Base-by-base conservation (phyloP, 2,888 invertebrate species). In the Smittia aterrima region DNA sequence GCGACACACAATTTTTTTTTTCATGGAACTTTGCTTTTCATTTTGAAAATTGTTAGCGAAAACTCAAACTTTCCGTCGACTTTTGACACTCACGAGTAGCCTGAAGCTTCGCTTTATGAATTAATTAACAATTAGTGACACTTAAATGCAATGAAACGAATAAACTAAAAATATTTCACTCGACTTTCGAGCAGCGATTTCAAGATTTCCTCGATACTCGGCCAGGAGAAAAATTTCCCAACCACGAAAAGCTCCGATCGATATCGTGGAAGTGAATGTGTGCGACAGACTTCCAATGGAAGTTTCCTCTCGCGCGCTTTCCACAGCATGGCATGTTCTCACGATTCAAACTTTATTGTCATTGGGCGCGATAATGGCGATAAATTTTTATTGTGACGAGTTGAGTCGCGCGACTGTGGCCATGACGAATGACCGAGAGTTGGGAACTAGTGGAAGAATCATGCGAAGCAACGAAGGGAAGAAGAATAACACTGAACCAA, bases 41-140 rank as follows among this genome's bases (percentile, higher is more conserved):
- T 18, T 58, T 9, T 7, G 20, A 58, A 58, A 58, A 58, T 1
- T 58, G n/a, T 18, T 4, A n/a, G n/a, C n/a, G n/a, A n/a, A n/a
- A n/a, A n/a, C n/a, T n/a, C n/a, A 47, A 47, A 16, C 18, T 47
- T 18, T 47, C 53, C n/a, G 3, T 47, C 58, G 58, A 68, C 22
- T 24, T 47, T 53, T 54, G 18, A 70, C 41, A 54, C 16, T 25
- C 54, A 54, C 70, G n/a, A 47, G 13, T 20, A 47, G 25, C 27
- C 47, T 18, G 11, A 72, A 27, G 62, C 58, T 40, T 25, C 22
- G 24, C n/a, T 62, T 58, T 62, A 72, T 72, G 72, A 72, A 72
- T 72, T 72, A 72, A 72, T 72, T 72, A 72, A 72, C 72, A 72
- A 72, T 71, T 58, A 71, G 54, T 72, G 72, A 72, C 72, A 72